Evolutionary conservation across 1,140 invertebrate genomes (phyloP), one percentile per base, ranked within the genome.

Genomic region (Chelonus insularis): DNA sequence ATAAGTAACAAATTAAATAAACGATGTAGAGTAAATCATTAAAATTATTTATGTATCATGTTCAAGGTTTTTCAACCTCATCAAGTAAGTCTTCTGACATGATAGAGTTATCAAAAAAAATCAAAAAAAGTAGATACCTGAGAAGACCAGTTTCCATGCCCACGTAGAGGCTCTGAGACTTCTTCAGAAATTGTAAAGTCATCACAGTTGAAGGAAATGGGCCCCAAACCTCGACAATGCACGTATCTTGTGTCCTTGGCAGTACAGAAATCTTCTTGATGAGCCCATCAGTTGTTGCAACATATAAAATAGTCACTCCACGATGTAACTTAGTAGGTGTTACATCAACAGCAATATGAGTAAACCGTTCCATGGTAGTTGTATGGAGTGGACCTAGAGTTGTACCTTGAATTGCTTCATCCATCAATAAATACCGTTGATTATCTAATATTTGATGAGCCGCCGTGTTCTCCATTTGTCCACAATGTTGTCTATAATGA

Each of bases 381-480:
- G 87, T 84, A 62, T 92, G 87, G 0, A 95, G 70, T 0, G 95
- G 95, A 20, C 83, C 74, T 1, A 84, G 75, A 0, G 86, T 87
- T 3, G 86, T 85, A 0, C 92, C 86, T 64, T 92, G 90, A 0
- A 97, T 89, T 2, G 94, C 88, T 58, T 86, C 83, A 73, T 95
- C 90, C 94, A 96, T 96, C 48, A 97, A 77, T 68, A 95, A 92
- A 72, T 94, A 96, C 56, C 87, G 86, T 12, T 88, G 86, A 39
- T 89, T 90, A 67, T 92, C 88, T 36, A 91, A 79, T 32, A 87
- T 62, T 57, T 82, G 69, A 57, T 75, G 68, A 4, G 65, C 55
- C 1, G 68, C 18, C 9, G 59, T 65, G 21, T 63, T 69, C 1
- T 34, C 65, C 6, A 45, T 6, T 2, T 48, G 9, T 1, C 85